These are phyloP conservation scores for Deilephila elpenor DNA, from an alignment of 2,888 invertebrate genomes.

Conservation along the genomic window DNA sequence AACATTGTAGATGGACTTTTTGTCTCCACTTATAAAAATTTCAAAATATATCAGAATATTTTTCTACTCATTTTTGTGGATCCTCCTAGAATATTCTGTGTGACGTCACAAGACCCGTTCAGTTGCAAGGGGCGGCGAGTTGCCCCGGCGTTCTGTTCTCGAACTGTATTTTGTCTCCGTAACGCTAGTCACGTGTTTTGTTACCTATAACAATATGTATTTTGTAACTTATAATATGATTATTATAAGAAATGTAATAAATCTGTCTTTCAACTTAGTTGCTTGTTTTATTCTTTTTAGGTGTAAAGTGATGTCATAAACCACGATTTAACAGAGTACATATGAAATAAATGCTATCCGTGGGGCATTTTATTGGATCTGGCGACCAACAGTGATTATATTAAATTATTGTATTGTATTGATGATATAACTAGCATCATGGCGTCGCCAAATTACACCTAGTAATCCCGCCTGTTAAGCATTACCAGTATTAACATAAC, in stretches of 20 bases:
- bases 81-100: background rate
- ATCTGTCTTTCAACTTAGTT: constrained; percentile 66
- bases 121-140: background rate
- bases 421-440: no score
- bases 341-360: no score
- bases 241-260: constrained; percentile 80
- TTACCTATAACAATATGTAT: constrained; percentile 83
- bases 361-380: no score
- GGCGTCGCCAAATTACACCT: no score
- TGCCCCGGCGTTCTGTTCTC: constrained; percentile 5
- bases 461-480: no score
- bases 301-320: no score
- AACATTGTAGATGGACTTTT: background rate
- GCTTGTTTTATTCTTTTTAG: constrained; percentile 42
- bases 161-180: constrained; percentile 60
- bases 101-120: background rate
- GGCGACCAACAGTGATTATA: no score
- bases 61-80: background rate
- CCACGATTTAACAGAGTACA: no score
- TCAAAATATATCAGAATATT: background rate
- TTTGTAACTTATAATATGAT: constrained; percentile 74
- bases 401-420: no score
- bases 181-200: constrained; percentile 84
- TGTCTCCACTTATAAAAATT: background rate
- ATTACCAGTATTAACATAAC: no score